Percentiles rank a stretch among this genome's conserved stretches.
These are phyloP conservation scores for Papilio elwesi DNA, from an alignment of 2,888 invertebrate genomes.

Conservation along the genomic window DNA sequence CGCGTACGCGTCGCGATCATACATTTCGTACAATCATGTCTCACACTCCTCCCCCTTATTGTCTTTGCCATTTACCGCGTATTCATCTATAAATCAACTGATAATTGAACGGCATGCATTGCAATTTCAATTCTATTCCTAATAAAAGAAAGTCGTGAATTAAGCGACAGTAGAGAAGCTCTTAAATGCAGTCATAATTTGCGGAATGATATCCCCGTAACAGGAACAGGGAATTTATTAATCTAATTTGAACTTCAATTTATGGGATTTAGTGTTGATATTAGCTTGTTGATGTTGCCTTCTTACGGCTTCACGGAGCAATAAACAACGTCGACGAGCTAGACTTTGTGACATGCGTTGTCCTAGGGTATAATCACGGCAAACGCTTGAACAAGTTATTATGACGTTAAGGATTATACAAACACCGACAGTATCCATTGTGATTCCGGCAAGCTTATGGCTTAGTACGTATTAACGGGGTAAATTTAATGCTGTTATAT, in stretches of 20 bases:
- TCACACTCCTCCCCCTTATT: constrained; percentile 62
- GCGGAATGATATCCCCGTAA: constrained; percentile 12
- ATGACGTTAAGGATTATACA: constrained; percentile 49
- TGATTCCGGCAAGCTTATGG: constrained; percentile 20
- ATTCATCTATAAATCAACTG: constrained; percentile 52
- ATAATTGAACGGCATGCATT: constrained; percentile 44
- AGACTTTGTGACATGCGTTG: constrained; percentile 63
- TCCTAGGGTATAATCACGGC: constrained; percentile 62
- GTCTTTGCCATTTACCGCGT: constrained; percentile 52
- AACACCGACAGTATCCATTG: constrained; percentile 30
- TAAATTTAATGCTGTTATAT: neutral
- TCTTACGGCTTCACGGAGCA: constrained; percentile 18
- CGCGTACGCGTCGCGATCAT: constrained; percentile 43
- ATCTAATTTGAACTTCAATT: constrained; percentile 29
- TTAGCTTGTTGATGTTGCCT: constrained; percentile 47
- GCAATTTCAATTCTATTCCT: constrained; percentile 47
- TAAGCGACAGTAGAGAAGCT: constrained; percentile 10
- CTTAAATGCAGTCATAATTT: constrained; percentile 26
- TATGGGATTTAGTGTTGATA: constrained; percentile 51
- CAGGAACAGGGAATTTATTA: constrained; percentile 12
- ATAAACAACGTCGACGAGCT: constrained; percentile 44
- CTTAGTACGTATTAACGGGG: neutral
- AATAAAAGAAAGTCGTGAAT: constrained; percentile 42
- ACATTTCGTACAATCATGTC: constrained; percentile 64
- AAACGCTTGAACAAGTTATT: constrained; percentile 65